These are phyloP conservation scores for Bolinopsis microptera DNA, from an alignment of 37 sponge, comb jelly and placozoan species.

Conservation along the genomic window DNA sequence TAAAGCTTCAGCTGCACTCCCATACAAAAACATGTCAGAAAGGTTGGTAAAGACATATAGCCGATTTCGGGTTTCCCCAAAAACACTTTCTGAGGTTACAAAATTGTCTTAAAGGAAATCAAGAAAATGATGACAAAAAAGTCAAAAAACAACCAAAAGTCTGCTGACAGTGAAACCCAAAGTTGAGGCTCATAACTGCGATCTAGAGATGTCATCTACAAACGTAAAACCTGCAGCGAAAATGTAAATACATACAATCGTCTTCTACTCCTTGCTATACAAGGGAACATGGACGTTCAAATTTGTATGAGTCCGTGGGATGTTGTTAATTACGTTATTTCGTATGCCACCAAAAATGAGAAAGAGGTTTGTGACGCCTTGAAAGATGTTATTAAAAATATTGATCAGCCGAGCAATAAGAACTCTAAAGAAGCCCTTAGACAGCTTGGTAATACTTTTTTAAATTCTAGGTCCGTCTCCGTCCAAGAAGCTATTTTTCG, in stretches of 20 bases:
- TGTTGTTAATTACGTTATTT: neutral
- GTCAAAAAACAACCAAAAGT: neutral
- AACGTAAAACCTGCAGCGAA: neutral
- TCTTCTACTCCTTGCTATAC: neutral
- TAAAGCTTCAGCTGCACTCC: neutral
- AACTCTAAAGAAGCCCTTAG: neutral
- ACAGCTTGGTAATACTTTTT: neutral
- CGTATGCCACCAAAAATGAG: slow-evolving; percentile 2
- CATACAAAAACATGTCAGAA: slow-evolving; percentile 9
- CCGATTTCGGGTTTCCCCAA: neutral
- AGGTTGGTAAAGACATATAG: neutral
- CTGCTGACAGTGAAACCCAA: neutral
- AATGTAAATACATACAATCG: neutral
- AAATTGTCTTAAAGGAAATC: neutral
- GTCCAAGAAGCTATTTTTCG: neutral
- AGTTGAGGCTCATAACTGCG: neutral
- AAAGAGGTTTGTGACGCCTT: neutral
- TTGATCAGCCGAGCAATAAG: neutral
- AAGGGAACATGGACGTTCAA: neutral
- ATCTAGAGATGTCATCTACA: neutral
- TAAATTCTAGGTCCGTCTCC: neutral
- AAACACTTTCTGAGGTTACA: neutral
- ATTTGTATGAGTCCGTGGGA: neutral
- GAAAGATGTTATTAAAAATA: neutral
- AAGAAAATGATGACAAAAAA: neutral